phyloP scores from a whole-genome alignment of 2,113 vertebrate genomes.

The Thalassoma bifasciatum region DNA sequence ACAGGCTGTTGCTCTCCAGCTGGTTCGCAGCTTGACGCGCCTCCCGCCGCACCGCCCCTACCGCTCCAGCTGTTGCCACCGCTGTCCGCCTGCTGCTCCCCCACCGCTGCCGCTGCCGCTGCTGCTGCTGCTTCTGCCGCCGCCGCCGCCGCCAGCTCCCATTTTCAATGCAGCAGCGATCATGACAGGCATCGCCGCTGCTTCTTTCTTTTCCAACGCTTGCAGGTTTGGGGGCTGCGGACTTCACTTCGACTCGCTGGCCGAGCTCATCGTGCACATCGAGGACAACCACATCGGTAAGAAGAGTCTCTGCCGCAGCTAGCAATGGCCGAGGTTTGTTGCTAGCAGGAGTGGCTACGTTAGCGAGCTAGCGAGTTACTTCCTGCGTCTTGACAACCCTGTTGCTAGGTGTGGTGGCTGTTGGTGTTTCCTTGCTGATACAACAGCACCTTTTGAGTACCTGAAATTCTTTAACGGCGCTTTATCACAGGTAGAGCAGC shows the following conservation, averaged over 20 bases:
- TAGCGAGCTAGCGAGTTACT: conserved; percentile 72
- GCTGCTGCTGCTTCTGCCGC: conserved; percentile 69
- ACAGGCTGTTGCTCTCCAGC: not conserved
- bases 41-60: conserved; percentile 73
- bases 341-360: conserved; percentile 66
- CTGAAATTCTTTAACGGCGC: not conserved
- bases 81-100: conserved; percentile 66
- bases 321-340: conserved; percentile 59
- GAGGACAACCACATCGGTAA: conserved; percentile 96
- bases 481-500: not conserved
- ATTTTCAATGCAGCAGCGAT: conserved; percentile 86
- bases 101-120: conserved; percentile 51
- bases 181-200: conserved; percentile 97
- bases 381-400: conserved; percentile 86
- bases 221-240: conserved; percentile 95
- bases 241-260: conserved; percentile 91
- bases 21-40: conserved; percentile 44
- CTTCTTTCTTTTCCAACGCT: conserved; percentile 96
- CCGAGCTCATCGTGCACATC: conserved; percentile 96
- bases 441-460: not conserved
- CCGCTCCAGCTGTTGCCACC: conserved; percentile 80
- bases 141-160: conserved; percentile 66
- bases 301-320: conserved; percentile 39
- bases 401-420: conserved; percentile 88
- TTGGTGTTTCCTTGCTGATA: not conserved